Conservation (phyloP, 2,113 vertebrate species). For the Alethe diademata region DNA sequence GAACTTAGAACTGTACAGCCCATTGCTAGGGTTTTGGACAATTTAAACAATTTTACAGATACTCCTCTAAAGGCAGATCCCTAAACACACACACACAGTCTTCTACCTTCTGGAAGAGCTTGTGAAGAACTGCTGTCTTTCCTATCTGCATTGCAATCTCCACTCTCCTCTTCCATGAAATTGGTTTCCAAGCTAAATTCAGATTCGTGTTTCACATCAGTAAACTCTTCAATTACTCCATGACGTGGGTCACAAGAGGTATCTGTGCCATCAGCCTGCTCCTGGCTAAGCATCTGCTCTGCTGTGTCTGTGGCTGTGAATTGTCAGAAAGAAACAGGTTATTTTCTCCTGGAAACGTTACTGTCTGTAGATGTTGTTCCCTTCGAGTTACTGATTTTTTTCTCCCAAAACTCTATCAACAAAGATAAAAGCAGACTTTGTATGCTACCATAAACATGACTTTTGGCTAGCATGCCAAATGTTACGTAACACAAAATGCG, state of each 20-base stretch:
- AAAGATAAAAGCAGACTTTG: not conserved
- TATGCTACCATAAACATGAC: not conserved
- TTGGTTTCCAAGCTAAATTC: constrained; percentile 93
- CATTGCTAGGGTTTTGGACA: not conserved
- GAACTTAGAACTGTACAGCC: not conserved
- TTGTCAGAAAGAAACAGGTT: not conserved
- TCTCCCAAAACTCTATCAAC: not conserved
- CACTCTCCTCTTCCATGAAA: constrained; percentile 76
- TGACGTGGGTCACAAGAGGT: not conserved
- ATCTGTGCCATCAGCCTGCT: constrained; percentile 1
- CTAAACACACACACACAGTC: not conserved
- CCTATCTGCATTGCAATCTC: not conserved
- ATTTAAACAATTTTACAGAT: not conserved
- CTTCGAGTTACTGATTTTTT: not conserved
- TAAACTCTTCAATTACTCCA: constrained; percentile 77
- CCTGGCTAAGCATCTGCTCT: not conserved
- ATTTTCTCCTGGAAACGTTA: not conserved
- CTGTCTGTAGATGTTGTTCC: not conserved
- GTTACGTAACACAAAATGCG: not conserved
- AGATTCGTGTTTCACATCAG: constrained; percentile 84
- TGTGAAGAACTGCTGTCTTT: not conserved
- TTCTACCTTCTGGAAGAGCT: constrained; percentile 64
- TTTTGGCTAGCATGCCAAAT: not conserved
- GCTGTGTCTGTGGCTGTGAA: not conserved
- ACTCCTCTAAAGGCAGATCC: not conserved